Percentiles rank a stretch among this genome's conserved stretches.
phyloP scores from a whole-genome alignment of 2,113 vertebrate genomes.

The Origma solitaria region DNA sequence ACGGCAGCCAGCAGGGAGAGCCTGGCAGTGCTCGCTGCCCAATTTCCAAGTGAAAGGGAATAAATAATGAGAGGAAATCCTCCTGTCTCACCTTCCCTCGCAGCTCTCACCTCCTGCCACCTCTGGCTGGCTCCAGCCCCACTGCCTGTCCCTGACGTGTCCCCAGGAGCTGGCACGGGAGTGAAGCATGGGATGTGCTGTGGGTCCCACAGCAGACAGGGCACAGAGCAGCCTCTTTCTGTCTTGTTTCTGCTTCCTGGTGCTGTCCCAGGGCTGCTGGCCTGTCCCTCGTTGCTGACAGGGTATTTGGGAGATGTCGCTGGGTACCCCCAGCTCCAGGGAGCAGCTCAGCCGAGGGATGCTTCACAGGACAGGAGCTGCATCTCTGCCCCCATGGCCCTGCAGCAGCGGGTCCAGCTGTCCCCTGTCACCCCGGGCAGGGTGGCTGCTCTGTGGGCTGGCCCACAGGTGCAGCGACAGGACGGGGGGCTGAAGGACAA shows the following conservation, averaged over 20 bases:
- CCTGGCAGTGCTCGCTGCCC: background rate
- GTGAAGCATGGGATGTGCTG: background rate
- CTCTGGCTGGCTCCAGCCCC: background rate
- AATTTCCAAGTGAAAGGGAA: conserved; percentile 49
- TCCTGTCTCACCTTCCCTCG: conserved; percentile 16
- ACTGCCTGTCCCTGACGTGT: background rate
- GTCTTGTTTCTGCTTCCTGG: background rate
- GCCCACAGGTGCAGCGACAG: background rate
- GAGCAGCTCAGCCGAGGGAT: background rate
- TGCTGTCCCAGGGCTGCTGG: background rate
- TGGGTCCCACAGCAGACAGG: background rate
- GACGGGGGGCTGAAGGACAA: background rate
- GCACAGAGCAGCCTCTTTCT: background rate
- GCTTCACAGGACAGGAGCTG: background rate
- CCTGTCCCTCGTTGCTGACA: background rate
- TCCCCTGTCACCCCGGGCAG: background rate
- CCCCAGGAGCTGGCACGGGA: fast-evolving
- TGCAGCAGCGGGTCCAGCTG: background rate
- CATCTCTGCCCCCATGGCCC: background rate
- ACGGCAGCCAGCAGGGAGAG: background rate
- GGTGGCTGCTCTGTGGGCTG: background rate
- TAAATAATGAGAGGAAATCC: conserved; percentile 55
- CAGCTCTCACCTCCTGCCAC: background rate
- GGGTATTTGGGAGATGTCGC: background rate
- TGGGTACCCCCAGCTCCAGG: background rate